A percentile compares a stretch with the other conserved stretches of the same genome.
phyloP scores from a whole-genome alignment of 2,888 invertebrate genomes.

The Andrena bucephala region DNA sequence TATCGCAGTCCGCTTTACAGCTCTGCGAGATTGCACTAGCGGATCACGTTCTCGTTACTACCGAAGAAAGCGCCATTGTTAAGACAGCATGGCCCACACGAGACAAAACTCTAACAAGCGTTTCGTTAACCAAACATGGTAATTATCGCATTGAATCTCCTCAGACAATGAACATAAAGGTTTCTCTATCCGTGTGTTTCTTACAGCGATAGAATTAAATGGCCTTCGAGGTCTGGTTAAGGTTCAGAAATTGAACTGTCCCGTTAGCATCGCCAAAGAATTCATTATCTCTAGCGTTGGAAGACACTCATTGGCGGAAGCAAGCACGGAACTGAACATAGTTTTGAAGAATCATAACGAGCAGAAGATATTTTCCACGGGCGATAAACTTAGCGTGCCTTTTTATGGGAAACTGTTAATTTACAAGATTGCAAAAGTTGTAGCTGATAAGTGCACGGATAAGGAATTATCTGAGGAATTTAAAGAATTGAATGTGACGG shows the following conservation, averaged over 20 bases:
- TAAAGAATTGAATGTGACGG: conserved; percentile 66
- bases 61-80: conserved; percentile 81
- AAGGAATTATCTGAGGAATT: conserved; percentile 66
- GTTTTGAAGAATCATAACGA: conserved; percentile 78
- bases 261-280: conserved; percentile 74
- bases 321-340: conserved; percentile 71
- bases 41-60: conserved; percentile 85
- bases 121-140: conserved; percentile 87
- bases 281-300: conserved; percentile 74
- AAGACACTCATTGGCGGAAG: conserved; percentile 65
- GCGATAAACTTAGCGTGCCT: conserved; percentile 83
- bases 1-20: conserved; percentile 88
- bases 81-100: conserved; percentile 87
- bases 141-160: conserved; percentile 38
- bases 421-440: conserved; percentile 82
- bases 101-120: conserved; percentile 86
- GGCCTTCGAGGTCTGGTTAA: conserved; percentile 74
- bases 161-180: neutral
- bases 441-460: conserved; percentile 52
- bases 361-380: conserved; percentile 81
- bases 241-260: conserved; percentile 67
- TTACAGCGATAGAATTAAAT: conserved; percentile 77
- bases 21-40: conserved; percentile 88
- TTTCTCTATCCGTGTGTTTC: conserved; percentile 10
- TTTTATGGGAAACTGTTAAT: conserved; percentile 85